A percentile compares a stretch with the other conserved stretches of the same genome.
These are phyloP conservation scores for Sebastes wilsoni DNA, from an alignment of 2,797 vertebrate genomes.

Conservation along the genomic window DNA sequence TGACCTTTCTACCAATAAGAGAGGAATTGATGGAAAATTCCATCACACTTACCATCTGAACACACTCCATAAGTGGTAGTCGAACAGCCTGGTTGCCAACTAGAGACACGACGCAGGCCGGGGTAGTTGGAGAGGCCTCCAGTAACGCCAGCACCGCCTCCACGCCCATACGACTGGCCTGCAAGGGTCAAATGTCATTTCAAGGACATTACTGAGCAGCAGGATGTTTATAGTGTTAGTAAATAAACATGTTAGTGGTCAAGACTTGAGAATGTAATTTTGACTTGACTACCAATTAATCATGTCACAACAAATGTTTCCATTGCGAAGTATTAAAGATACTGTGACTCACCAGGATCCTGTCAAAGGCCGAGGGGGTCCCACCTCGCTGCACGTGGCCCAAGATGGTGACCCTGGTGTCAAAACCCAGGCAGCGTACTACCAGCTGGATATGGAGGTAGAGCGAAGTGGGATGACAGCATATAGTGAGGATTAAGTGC, in stretches of 20 bases:
- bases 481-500: not conserved
- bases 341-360: constrained; percentile 88
- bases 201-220: not conserved
- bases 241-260: not conserved
- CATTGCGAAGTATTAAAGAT: not conserved
- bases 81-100: constrained; percentile 92
- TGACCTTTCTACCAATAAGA: too few relatives aligned
- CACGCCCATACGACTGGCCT: constrained; percentile 98
- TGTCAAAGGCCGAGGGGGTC: constrained; percentile 96
- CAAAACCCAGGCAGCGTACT: constrained; percentile 88
- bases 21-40: too few relatives aligned
- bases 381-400: constrained; percentile 97
- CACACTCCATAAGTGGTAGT: constrained; percentile 94
- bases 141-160: constrained; percentile 94
- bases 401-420: constrained; percentile 95
- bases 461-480: not conserved
- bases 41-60: constrained; percentile 95
- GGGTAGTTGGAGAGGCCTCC: constrained; percentile 90
- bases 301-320: not conserved
- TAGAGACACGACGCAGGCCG: constrained; percentile 94
- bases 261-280: not conserved
- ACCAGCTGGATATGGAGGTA: constrained; percentile 84
- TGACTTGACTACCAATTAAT: not conserved
- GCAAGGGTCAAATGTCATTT: constrained; percentile 16
- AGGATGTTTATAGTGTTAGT: too few relatives aligned